Base-by-base conservation (phyloP, 2,888 invertebrate genomes). In the Celastrina argiolus region DNA sequence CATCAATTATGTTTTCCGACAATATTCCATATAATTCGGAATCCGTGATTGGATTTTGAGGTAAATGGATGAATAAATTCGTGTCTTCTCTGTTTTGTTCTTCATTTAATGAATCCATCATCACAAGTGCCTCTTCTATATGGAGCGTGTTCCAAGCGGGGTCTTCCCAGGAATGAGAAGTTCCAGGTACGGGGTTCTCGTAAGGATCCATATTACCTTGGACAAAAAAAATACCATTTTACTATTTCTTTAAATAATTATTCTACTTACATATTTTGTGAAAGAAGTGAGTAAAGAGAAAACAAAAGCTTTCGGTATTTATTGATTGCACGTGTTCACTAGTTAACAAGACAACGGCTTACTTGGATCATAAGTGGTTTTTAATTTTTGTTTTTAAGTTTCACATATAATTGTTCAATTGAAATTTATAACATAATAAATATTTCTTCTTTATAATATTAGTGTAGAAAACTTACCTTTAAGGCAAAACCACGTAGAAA, bases 161-260 rank as follows among this genome's bases (percentile, higher is more conserved):
- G 26, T 66, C 66, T 14, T 66, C 68, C 68, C 68, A 66, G 66
- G 68, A 66, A 66, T 66, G 64, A 64, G 68, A 68, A 64, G 68
- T 42, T 42, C 41, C 41, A 42, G 41, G 68, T 64, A 68, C 59
- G n/a, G 68, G 66, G 66, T 68, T 66, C 45, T 67, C 67, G 63
- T 45, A 61, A 64, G 68, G 63, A 66, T 66, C 64, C 66, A 68
- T 68, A 42, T 42, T 42, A n/a, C 41, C 41, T 42, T 42, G 41
- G 41, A 42, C 51, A 65, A 45, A 65, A 56, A 65, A 65, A 56
- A n/a, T 34, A 51, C 56, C 16, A 65, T 36, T 65, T 56, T 65
- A 65, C 65, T 65, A 65, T 56, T 65, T 56, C 65, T 65, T 65
- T 65, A 28, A 56, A 26, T 22, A 56, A 56, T 56, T 56, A 56